These are phyloP conservation scores for Diogma glabrata DNA, from an alignment of 2,888 invertebrate species.

Conservation along the genomic window DNA sequence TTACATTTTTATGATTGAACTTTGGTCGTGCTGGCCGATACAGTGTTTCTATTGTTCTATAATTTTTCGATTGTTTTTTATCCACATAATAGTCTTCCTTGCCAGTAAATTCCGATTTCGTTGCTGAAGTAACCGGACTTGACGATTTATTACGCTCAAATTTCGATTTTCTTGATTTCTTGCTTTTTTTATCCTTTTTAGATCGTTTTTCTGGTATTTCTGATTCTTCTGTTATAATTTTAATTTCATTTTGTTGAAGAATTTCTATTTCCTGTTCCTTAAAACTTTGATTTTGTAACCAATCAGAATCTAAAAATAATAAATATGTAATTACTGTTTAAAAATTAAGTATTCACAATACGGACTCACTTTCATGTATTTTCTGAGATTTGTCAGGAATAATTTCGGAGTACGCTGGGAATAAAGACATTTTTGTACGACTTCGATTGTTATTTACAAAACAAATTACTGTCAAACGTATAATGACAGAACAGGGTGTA, in stretches of 20 bases:
- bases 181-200: constrained; percentile 10
- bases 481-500: not conserved
- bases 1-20: constrained; percentile 27
- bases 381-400: not conserved
- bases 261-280: not conserved
- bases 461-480: no score
- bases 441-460: not conserved
- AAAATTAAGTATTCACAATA: no score
- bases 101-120: constrained; percentile 25
- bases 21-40: constrained; percentile 51
- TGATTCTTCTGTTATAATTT: not conserved
- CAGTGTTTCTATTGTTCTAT: constrained; percentile 47
- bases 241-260: constrained; percentile 1
- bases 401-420: constrained; percentile 19
- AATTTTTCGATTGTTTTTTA: constrained; percentile 42
- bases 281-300: constrained; percentile 22
- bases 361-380: not conserved
- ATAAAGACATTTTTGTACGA: constrained; percentile 19
- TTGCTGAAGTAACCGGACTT: not conserved
- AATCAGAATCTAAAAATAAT: constrained; percentile 11
- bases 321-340: no score
- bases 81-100: constrained; percentile 47
- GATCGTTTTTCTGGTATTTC: not conserved
- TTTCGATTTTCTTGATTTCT: constrained; percentile 11
- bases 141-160: constrained; percentile 5